Evolutionary conservation across 2,797 vertebrate species (phyloP).

Genomic region (Artibeus jamaicensis): DNA sequence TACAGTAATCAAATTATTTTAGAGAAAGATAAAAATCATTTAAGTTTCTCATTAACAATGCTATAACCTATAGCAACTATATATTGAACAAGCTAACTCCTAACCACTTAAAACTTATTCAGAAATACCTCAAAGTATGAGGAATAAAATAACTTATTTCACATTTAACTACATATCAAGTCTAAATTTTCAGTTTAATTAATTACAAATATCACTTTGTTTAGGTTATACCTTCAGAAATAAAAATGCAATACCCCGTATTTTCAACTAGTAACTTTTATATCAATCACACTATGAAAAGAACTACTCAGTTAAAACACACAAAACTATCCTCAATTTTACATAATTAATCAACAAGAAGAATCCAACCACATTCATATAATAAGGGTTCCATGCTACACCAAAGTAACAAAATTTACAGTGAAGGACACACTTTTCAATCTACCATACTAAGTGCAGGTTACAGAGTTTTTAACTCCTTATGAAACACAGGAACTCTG

Average conservation of each 20-base stretch:
- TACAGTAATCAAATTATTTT: slow-evolving; percentile 9
- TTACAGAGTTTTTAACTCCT: slow-evolving; percentile 32
- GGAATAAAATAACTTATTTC: slow-evolving; percentile 11
- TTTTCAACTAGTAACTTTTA: slow-evolving; percentile 36
- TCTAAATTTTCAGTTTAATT: not conserved
- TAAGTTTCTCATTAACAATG: not conserved
- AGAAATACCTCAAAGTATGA: not conserved
- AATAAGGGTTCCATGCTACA: not conserved
- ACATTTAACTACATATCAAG: slow-evolving; percentile 11
- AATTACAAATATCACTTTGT: not conserved
- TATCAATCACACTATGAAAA: not conserved
- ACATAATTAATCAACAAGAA: slow-evolving; percentile 45
- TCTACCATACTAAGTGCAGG: not conserved
- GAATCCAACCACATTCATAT: slow-evolving; percentile 12
- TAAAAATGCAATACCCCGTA: slow-evolving; percentile 10
- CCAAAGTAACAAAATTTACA: slow-evolving; percentile 2
- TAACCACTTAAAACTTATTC: not conserved
- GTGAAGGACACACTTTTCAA: slow-evolving; percentile 16
- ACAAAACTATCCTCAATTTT: slow-evolving; percentile 49
- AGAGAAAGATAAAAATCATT: not conserved
- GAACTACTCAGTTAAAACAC: not conserved
- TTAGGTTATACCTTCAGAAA: slow-evolving; percentile 47
- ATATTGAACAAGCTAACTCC: not conserved
- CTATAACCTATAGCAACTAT: not conserved
- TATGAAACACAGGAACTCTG: slow-evolving; percentile 14